These are phyloP conservation scores for Alosa sapidissima DNA, from an alignment of 2,797 vertebrate genomes.

Conservation along the genomic window DNA sequence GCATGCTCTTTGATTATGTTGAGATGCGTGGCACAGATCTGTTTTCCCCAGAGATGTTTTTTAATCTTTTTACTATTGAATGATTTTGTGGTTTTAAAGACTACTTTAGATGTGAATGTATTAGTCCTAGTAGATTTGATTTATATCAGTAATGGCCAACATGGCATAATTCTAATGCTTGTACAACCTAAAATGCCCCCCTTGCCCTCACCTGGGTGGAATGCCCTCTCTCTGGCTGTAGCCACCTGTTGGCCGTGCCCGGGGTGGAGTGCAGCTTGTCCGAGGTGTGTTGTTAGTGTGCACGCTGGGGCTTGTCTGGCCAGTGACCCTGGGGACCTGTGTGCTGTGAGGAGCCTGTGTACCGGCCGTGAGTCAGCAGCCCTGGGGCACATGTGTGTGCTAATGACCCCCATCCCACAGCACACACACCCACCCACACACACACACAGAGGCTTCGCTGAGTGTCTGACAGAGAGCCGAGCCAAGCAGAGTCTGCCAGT, in stretches of 20 bases:
- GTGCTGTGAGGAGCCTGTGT: neutral
- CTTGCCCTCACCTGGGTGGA: conserved; percentile 23
- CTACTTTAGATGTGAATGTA: neutral
- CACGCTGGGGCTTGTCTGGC: conserved; percentile 31
- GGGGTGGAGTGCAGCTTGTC: conserved; percentile 7
- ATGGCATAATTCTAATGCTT: no score
- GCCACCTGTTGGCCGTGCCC: neutral
- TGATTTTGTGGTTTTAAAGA: neutral
- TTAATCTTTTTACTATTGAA: no score
- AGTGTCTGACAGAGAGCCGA: neutral
- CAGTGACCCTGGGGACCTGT: conserved; percentile 25
- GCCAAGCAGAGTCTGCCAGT: conserved; percentile 15
- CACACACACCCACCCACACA: no score
- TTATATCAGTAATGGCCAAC: neutral
- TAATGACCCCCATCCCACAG: no score
- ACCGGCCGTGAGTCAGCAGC: neutral
- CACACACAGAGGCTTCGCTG: neutral
- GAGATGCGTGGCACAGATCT: neutral
- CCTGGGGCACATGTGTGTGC: conserved; percentile 17
- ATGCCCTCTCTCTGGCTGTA: conserved; percentile 29
- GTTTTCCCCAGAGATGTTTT: no score
- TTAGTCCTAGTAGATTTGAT: neutral
- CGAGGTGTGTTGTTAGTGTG: conserved; percentile 35
- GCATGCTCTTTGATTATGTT: neutral
- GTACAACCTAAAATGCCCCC: no score